Evolutionary conservation across 2,797 vertebrate species (phyloP).

Genomic region (Cebuella pygmaea): DNA sequence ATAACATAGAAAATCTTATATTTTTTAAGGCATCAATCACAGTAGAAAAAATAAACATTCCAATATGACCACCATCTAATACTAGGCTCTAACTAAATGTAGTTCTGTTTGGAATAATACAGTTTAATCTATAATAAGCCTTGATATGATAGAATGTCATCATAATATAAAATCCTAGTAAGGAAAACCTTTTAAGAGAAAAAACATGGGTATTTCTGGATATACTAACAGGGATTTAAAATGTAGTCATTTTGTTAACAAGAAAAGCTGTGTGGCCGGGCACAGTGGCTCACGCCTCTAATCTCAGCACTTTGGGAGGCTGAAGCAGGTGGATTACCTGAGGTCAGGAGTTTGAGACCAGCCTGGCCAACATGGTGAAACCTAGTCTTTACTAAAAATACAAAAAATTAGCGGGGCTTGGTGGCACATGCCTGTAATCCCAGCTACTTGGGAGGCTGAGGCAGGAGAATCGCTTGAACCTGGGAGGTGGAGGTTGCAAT

Average conservation of each 20-base stretch:
- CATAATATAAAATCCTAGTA: background rate
- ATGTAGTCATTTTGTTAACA: background rate
- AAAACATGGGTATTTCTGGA: slow-evolving; percentile 25
- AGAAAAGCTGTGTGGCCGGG: background rate
- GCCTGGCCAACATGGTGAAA: background rate
- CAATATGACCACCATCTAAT: background rate
- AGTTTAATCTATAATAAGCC: background rate
- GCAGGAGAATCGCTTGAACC: background rate
- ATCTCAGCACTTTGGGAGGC: background rate
- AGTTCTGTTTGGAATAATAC: background rate
- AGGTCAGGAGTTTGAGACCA: background rate
- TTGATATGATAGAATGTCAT: background rate
- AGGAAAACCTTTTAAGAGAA: background rate
- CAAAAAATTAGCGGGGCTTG: background rate
- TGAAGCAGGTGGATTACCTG: background rate
- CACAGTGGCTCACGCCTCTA: background rate
- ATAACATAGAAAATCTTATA: background rate
- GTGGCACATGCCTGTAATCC: background rate
- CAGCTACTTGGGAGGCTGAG: background rate
- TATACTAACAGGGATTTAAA: background rate
- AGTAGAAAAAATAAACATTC: background rate
- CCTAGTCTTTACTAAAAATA: background rate
- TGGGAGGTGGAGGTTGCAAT: background rate
- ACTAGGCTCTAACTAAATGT: background rate
- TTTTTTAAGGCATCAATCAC: background rate